phyloP scores from a whole-genome alignment of 2,113 vertebrate genomes.

The Heterocephalus glaber region DNA sequence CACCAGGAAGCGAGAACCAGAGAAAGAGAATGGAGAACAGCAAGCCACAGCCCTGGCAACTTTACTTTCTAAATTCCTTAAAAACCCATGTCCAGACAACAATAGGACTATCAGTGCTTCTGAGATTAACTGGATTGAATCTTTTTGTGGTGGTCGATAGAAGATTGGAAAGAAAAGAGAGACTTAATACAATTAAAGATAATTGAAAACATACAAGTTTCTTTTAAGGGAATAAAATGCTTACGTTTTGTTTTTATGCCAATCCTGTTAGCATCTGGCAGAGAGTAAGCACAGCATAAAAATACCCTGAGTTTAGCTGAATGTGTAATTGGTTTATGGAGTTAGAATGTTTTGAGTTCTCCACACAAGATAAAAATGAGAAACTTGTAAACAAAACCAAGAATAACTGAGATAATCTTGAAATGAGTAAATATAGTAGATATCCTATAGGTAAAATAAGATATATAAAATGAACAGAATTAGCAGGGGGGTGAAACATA shows the following conservation, averaged over 20 bases:
- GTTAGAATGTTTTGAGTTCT: not conserved
- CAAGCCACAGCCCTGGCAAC: not conserved
- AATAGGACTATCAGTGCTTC: not conserved
- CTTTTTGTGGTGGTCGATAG: not conserved
- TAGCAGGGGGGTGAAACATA: not conserved
- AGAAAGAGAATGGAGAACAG: not conserved
- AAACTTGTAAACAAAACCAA: slow-evolving; percentile 42
- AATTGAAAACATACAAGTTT: not conserved
- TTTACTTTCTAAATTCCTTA: not conserved
- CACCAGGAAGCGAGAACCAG: not conserved
- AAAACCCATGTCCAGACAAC: not conserved
- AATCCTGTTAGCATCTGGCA: not conserved
- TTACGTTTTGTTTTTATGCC: slow-evolving; percentile 32
- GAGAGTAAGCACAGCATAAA: not conserved
- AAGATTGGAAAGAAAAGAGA: not conserved
- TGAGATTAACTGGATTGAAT: not conserved
- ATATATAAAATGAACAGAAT: not conserved
- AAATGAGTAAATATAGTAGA: not conserved
- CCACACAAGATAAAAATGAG: not conserved
- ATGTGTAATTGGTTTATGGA: not conserved
- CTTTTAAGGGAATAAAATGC: not conserved
- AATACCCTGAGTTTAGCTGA: not conserved
- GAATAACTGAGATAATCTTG: not conserved
- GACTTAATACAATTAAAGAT: not conserved
- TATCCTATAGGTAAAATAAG: not conserved